These are phyloP conservation scores for Alcedo atthis DNA, from an alignment of 2,797 vertebrate species.

Conservation along the genomic window DNA sequence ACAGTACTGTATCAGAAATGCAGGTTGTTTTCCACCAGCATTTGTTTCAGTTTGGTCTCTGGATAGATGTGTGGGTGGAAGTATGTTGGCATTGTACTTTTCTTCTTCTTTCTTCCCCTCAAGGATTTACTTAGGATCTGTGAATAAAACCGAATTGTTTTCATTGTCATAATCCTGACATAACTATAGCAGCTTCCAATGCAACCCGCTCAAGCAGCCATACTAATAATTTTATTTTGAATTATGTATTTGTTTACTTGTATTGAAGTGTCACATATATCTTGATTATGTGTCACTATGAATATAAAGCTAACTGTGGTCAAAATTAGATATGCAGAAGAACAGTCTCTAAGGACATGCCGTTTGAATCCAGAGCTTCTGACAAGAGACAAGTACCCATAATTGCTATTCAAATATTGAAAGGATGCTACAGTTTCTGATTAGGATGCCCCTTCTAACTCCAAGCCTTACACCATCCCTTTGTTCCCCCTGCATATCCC, in stretches of 20 bases:
- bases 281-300: slow-evolving; percentile 36
- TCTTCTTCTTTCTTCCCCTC: background rate
- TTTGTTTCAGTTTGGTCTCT: slow-evolving; percentile 4
- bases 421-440: background rate
- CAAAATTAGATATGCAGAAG: background rate
- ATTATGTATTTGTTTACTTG: slow-evolving; percentile 64
- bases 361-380: slow-evolving; percentile 1
- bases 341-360: background rate
- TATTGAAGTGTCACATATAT: slow-evolving; percentile 25
- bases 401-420: background rate
- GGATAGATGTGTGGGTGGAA: slow-evolving; percentile 5
- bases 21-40: background rate
- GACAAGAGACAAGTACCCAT: background rate
- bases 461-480: background rate
- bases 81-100: background rate
- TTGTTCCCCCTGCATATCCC: background rate
- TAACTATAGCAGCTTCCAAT: background rate
- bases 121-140: slow-evolving; percentile 12
- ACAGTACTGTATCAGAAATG: background rate
- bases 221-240: slow-evolving; percentile 56
- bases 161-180: slow-evolving; percentile 19
- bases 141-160: slow-evolving; percentile 23
- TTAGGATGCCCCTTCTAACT: background rate
- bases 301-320: slow-evolving; percentile 44
- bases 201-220: background rate